These are phyloP conservation scores for Barypeithes pellucidus DNA, from an alignment of 2,888 invertebrate species.

Conservation along the genomic window DNA sequence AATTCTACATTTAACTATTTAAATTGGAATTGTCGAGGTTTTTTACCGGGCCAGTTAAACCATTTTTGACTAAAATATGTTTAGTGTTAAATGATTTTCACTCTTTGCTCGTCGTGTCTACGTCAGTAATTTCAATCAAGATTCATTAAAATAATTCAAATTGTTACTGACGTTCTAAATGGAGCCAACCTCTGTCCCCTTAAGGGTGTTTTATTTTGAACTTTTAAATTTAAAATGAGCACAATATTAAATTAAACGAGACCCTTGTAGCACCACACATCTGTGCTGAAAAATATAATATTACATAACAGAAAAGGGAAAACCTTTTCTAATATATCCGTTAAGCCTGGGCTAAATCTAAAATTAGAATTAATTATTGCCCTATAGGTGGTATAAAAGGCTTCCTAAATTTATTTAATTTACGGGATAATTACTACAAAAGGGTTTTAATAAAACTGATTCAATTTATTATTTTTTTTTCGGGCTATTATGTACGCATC, in stretches of 20 bases:
- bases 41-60: too few species aligned
- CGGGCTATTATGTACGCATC: neutral
- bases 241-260: conserved; percentile 6
- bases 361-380: conserved; percentile 23
- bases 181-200: too few species aligned
- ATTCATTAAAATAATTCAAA: too few species aligned
- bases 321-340: conserved; percentile 20
- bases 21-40: too few species aligned
- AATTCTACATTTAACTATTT: too few species aligned
- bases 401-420: conserved; percentile 1
- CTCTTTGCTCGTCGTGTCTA: too few species aligned
- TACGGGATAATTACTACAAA: conserved; percentile 7
- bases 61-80: too few species aligned
- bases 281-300: conserved; percentile 9
- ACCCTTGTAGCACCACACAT: neutral
- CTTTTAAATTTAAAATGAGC: neutral
- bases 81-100: too few species aligned
- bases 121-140: too few species aligned
- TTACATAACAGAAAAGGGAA: conserved; percentile 8
- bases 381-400: conserved; percentile 21
- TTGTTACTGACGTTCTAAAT: too few species aligned
- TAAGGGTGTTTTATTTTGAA: neutral
- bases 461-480: conserved; percentile 4
- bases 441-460: conserved; percentile 2
- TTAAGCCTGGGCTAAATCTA: conserved; percentile 14